Percentiles rank a stretch among this genome's conserved stretches.
Evolutionary conservation across 1,140 invertebrate genomes (phyloP).

Genomic region (Eubasilissa regina): DNA sequence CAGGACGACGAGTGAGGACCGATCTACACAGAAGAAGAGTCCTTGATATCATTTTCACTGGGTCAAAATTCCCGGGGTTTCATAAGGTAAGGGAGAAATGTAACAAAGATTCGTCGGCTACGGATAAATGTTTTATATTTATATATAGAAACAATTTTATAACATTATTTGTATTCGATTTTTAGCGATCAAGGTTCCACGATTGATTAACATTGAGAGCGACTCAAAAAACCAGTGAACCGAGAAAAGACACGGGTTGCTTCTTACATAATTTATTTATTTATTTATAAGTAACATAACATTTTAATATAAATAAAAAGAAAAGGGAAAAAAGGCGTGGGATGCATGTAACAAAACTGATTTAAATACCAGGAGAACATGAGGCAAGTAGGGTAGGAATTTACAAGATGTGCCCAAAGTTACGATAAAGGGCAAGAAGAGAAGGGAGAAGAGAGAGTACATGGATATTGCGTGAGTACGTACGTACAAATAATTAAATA

Average conservation of each 20-base stretch:
- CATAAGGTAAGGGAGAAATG: slow-evolving; percentile 32
- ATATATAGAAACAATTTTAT: neutral
- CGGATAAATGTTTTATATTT: neutral
- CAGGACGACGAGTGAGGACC: slow-evolving; percentile 45
- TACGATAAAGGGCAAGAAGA: neutral
- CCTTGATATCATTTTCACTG: slow-evolving; percentile 61
- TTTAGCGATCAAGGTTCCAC: neutral
- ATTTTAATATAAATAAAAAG: no score
- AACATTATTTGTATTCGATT: neutral
- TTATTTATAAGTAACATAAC: no score
- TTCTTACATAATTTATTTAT: no score
- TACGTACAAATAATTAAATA: slow-evolving; percentile 39
- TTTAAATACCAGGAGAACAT: slow-evolving; percentile 49
- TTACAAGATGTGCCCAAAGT: slow-evolving; percentile 44
- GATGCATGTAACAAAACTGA: slow-evolving; percentile 46
- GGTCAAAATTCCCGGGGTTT: slow-evolving; percentile 60
- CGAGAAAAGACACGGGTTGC: no score
- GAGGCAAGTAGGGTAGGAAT: neutral
- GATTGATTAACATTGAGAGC: no score
- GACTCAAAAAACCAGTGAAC: no score
- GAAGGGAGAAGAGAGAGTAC: slow-evolving; percentile 14
- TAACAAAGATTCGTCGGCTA: neutral
- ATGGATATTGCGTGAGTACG: slow-evolving; percentile 28
- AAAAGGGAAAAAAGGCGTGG: slow-evolving; percentile 23
- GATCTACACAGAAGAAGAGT: slow-evolving; percentile 42